Percentiles rank a stretch among this genome's conserved stretches.
Evolutionary conservation across 2,888 invertebrate genomes (phyloP).

Genomic region (Resseliella maxima): DNA sequence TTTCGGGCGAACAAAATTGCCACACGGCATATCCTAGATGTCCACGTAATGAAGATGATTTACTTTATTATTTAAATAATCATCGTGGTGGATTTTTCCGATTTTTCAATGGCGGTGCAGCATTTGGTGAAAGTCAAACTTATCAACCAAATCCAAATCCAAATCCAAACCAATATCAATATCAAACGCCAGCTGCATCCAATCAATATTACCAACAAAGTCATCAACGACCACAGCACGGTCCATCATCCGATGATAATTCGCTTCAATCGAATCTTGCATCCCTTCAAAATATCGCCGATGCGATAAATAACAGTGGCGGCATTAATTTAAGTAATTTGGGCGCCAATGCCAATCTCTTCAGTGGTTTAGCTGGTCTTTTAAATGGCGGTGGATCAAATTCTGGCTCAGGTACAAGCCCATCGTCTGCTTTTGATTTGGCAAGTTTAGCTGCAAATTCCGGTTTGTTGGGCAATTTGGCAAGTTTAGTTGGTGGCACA

Average conservation of each 20-base stretch:
- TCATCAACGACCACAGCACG: slow-evolving; percentile 26
- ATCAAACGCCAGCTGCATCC: slow-evolving; percentile 54
- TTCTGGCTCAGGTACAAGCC: neutral
- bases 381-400: slow-evolving; percentile 54
- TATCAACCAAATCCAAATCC: slow-evolving; percentile 55
- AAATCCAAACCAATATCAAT: slow-evolving; percentile 52
- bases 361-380: slow-evolving; percentile 59
- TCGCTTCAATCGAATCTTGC: slow-evolving; percentile 57
- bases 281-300: slow-evolving; percentile 57
- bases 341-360: slow-evolving; percentile 58
- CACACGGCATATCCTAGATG: slow-evolving; percentile 76
- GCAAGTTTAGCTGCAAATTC: slow-evolving; percentile 58
- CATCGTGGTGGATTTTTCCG: slow-evolving; percentile 88
- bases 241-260: slow-evolving; percentile 52
- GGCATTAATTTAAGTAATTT: slow-evolving; percentile 59
- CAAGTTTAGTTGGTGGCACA: slow-evolving; percentile 57
- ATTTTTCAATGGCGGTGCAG: slow-evolving; percentile 74
- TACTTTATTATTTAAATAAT: slow-evolving; percentile 84
- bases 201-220: slow-evolving; percentile 12
- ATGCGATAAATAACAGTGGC: slow-evolving; percentile 57
- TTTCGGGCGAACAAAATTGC: slow-evolving; percentile 68
- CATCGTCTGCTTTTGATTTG: slow-evolving; percentile 58
- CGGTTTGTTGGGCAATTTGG: slow-evolving; percentile 58
- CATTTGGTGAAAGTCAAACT: slow-evolving; percentile 61
- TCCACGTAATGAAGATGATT: slow-evolving; percentile 76